phyloP scores from a whole-genome alignment of 2,888 invertebrate species.

The Harpagoxenus sublaevis region DNA sequence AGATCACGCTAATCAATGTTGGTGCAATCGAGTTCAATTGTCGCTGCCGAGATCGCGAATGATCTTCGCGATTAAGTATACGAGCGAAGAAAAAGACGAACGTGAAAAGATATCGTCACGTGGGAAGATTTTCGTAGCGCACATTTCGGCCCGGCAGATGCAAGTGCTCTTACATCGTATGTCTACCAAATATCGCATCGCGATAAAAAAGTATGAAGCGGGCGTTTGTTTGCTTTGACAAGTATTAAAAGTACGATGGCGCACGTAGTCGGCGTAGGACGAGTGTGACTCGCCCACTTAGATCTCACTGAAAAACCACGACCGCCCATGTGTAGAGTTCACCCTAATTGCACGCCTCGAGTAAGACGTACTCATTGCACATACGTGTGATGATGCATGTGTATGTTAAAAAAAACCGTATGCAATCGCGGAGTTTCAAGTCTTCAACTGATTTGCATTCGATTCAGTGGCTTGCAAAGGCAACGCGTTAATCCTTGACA shows the following conservation, averaged over 20 bases:
- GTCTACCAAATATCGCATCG: slow-evolving; percentile 52
- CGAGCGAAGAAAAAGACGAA: not conserved
- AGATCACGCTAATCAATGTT: not conserved
- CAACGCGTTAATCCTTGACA: not conserved
- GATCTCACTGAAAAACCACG: slow-evolving; percentile 71
- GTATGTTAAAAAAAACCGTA: not conserved
- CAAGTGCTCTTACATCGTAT: slow-evolving; percentile 40
- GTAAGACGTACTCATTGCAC: slow-evolving; percentile 40
- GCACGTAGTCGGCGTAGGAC: slow-evolving; percentile 57
- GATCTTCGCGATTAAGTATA: not conserved
- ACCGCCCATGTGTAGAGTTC: slow-evolving; percentile 68
- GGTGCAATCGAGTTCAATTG: not conserved
- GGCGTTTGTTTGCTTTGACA: slow-evolving; percentile 81
- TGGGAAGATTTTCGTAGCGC: slow-evolving; percentile 67
- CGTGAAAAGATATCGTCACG: slow-evolving; percentile 55
- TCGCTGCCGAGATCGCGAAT: not conserved
- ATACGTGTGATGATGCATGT: not conserved
- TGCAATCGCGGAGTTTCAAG: not conserved
- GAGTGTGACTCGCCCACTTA: slow-evolving; percentile 68
- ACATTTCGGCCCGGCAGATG: slow-evolving; percentile 64
- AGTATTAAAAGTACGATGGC: slow-evolving; percentile 76
- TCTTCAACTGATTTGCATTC: not conserved
- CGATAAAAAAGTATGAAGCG: slow-evolving; percentile 72
- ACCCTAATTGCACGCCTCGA: slow-evolving; percentile 63
- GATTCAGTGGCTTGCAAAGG: not conserved